phyloP scores from a whole-genome alignment of 2,888 invertebrate genomes.

The Prosapia bicincta region DNA sequence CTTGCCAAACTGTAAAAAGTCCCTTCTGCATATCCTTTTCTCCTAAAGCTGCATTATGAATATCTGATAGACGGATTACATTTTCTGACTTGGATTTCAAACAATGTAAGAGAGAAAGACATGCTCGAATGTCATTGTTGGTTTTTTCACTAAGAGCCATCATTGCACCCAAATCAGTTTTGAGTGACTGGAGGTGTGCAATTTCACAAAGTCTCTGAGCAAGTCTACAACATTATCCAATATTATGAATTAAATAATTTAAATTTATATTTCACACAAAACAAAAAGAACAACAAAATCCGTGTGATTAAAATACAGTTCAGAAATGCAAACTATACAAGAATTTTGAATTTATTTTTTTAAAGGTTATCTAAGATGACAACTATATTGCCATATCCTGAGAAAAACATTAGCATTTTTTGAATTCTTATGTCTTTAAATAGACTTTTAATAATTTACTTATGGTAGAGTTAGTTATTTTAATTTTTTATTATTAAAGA shows the following conservation, averaged over 20 bases:
- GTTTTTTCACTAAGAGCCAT: conserved; percentile 78
- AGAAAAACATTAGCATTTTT: too few relatives aligned
- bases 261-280: too few relatives aligned
- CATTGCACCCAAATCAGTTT: conserved; percentile 65
- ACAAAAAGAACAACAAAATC: not conserved
- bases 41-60: conserved; percentile 68
- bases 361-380: too few relatives aligned
- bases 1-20: conserved; percentile 78
- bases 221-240: conserved; percentile 45
- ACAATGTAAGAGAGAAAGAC: conserved; percentile 85
- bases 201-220: conserved; percentile 65
- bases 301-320: too few relatives aligned
- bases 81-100: conserved; percentile 48
- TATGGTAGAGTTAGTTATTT: too few relatives aligned
- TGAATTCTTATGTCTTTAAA: too few relatives aligned
- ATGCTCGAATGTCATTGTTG: conserved; percentile 86
- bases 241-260: too few relatives aligned
- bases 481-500: too few relatives aligned
- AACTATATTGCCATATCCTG: too few relatives aligned
- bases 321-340: too few relatives aligned
- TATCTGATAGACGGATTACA: conserved; percentile 51
- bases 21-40: conserved; percentile 84
- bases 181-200: conserved; percentile 61
- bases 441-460: too few relatives aligned
- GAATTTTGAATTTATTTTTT: too few relatives aligned